These are phyloP conservation scores for Temnothorax nylanderi DNA, from an alignment of 1,140 invertebrate genomes.

Conservation along the genomic window DNA sequence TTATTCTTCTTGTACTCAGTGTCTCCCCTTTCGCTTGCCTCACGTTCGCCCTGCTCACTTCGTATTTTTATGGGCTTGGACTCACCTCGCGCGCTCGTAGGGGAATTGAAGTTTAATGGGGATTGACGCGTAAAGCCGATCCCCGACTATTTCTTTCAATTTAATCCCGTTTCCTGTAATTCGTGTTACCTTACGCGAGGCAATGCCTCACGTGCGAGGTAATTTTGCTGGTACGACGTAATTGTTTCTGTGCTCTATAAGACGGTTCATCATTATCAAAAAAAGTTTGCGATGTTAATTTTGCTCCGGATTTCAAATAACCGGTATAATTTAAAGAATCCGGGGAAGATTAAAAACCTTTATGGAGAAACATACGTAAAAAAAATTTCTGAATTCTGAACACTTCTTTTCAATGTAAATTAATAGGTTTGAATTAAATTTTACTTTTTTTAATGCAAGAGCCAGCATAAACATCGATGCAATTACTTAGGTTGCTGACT, in stretches of 20 bases:
- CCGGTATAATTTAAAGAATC: background rate
- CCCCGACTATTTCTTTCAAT: constrained; percentile 45
- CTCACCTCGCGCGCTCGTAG: background rate
- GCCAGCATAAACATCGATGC: background rate
- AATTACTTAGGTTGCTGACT: constrained; percentile 12
- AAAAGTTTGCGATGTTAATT: constrained; percentile 2
- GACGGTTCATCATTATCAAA: background rate
- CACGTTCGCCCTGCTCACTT: background rate
- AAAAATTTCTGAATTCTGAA: background rate
- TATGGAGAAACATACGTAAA: background rate
- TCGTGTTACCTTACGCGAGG: constrained; percentile 34
- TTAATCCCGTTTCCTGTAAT: constrained; percentile 48
- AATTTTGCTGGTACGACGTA: background rate
- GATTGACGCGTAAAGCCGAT: constrained; percentile 35
- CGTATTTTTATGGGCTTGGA: constrained; percentile 4
- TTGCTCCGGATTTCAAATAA: background rate
- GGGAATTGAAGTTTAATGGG: constrained; percentile 54
- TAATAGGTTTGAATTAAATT: background rate
- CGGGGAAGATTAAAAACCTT: background rate
- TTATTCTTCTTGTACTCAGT: constrained; percentile 24
- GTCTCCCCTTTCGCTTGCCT: constrained; percentile 40
- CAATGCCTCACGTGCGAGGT: background rate
- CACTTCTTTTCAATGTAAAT: background rate
- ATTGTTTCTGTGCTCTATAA: background rate
- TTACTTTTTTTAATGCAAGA: constrained; percentile 26